Evolutionary conservation across 1,140 invertebrate species (phyloP), one percentile per base, ranked within the genome.

Genomic region (Drosophila sulfurigaster): DNA sequence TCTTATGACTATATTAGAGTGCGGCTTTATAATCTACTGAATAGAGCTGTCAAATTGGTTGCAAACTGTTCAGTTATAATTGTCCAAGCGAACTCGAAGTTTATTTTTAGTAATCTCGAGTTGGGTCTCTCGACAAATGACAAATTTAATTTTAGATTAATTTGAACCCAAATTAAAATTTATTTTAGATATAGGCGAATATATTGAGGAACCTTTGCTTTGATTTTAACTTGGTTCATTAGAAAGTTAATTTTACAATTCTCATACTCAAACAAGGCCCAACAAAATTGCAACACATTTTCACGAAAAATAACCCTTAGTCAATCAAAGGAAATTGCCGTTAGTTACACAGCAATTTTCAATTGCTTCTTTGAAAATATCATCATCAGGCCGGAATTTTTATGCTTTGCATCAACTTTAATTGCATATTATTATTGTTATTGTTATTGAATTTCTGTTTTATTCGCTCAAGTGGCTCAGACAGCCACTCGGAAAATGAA

Each of bases 401-500:
- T 13, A 46, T 25, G 20, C 38, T 59, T 46, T 25, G 41, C 20
- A 15, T 43, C 8, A 43, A 20, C 5, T 25, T 48, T 52, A 54
- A 64, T 64, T 54, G 62, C 49, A 41, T 28, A 80, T 77, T 80
- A 62, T 83, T 76, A 72, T 76, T 68, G 59, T 62, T 57, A 16
- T 54, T 54, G n/a, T 41, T 30, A 13, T 58, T 63, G 11, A 51
- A 49, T 48, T 69, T 78, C 30, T 57, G 48, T 78, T 75, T 67
- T 35, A 58, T 71, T 59, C 32, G 20, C 46, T 87, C 63, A 68
- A 85, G 82, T 72, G 66, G 52, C 59, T 69, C 64, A 56, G 73
- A 81, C 64, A 78, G 64, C 51, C 82, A 67, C 79, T 79, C 75
- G 58, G 46, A 41, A 64, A 69, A 56, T 71, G 49, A 68, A 71